Base-by-base conservation (phyloP, 2,113 vertebrate species). In the Poicephalus meyeri region DNA sequence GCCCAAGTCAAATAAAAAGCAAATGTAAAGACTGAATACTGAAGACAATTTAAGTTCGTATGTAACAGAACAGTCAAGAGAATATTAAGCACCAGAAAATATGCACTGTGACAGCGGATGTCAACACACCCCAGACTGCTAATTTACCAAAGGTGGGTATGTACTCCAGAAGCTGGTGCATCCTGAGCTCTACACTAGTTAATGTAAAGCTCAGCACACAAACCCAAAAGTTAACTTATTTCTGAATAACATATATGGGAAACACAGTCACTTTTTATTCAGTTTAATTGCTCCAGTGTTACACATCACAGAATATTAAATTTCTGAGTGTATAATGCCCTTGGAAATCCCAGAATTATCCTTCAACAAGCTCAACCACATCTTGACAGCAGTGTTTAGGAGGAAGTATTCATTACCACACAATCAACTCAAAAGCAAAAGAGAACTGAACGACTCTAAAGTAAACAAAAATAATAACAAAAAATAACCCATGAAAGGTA, bases 401-500 rank as follows among this genome's bases (percentile, higher is more conserved):
- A 91, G 53, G 80, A 94, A 85, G 65, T 3, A 71, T 52, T 53
- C 63, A 90, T 60, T 86, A 66, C 16, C 39, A 72, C 17, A 81
- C 84, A 50, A 63, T 49, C 28, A 82, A 63, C 44, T 87, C 78
- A 82, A 92, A 91, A 78, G 24, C 47, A 79, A 76, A n/a, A 87
- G 6, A 78, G 41, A 91, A 88, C 41, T 65, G n/a, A 82, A 80
- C n/a, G 69, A 37, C 18, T 49, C 41, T 77, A 94, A 95, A 84
- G 81, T 69, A 89, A 80, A 91, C 21, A 88, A 76, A 94, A 82
- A 80, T 63, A 91, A 90, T 85, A 89, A 28, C 17, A 82, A 91
- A 82, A 90, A 44, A 42, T 58, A 35, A 19, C 3, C 0, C 49
- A 56, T 16, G 66, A 92, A 64, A 71, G 42, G 29, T 86, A 91